phyloP scores from a whole-genome alignment of 2,797 vertebrate genomes.

The Hypotaenidia philippensis region DNA sequence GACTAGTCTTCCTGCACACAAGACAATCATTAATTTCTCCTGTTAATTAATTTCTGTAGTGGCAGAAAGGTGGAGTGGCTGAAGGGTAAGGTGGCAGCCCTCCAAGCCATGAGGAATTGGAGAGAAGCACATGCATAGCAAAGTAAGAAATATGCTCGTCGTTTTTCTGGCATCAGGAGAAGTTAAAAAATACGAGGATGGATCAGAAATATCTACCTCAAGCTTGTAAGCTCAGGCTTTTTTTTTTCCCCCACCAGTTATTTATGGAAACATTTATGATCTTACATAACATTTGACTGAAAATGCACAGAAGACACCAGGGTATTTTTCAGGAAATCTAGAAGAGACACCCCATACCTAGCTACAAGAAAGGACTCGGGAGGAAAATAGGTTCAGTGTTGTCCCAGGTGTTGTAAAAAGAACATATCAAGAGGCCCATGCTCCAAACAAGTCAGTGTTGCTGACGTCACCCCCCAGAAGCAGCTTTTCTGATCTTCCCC shows the following conservation, averaged over 20 bases:
- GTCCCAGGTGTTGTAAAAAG: neutral
- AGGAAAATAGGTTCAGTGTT: neutral
- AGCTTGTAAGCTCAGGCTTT: neutral
- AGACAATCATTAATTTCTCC: neutral
- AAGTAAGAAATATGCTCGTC: rapidly evolving
- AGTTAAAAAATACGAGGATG: neutral
- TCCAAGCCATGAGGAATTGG: neutral
- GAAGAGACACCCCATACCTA: neutral
- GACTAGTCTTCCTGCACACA: neutral
- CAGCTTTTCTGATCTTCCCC: neutral
- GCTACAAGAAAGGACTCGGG: neutral
- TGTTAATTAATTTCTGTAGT: neutral
- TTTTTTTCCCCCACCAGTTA: rapidly evolving
- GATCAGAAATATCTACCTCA: neutral
- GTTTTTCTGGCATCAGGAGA: neutral
- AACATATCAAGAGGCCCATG: neutral
- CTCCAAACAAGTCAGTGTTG: neutral
- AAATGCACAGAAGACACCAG: neutral
- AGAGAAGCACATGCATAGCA: neutral
- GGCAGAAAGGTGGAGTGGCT: neutral
- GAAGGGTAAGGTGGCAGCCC: neutral
- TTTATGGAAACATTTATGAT: neutral
- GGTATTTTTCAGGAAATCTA: neutral
- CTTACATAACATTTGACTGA: neutral
- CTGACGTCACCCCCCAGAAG: neutral